These are phyloP conservation scores for Mionectes macconnelli DNA, from an alignment of 2,113 vertebrate genomes.

Conservation along the genomic window DNA sequence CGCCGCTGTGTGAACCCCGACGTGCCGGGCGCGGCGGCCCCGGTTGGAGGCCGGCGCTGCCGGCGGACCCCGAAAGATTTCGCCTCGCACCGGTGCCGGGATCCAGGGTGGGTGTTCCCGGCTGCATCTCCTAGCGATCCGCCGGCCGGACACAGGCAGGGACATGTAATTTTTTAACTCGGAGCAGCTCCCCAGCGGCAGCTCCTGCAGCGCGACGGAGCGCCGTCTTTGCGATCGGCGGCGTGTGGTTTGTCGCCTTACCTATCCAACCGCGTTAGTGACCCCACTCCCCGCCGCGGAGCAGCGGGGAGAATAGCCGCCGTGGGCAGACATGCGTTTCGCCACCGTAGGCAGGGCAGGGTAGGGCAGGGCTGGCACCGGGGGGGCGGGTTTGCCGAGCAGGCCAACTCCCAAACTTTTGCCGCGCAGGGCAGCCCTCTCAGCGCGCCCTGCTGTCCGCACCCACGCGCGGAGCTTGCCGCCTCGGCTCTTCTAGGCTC, in stretches of 20 bases:
- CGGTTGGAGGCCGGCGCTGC: not conserved
- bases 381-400: not conserved
- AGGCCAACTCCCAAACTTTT: not conserved
- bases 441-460: not conserved
- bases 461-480: not conserved
- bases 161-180: not conserved
- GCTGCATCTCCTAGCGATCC: not conserved
- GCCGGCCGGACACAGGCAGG: not conserved
- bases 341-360: not conserved
- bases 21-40: not conserved
- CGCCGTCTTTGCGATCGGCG: not conserved
- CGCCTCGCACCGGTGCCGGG: not conserved
- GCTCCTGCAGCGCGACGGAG: not conserved
- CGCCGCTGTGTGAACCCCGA: not conserved
- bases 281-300: not conserved
- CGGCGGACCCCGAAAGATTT: not conserved
- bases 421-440: not conserved
- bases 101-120: not conserved
- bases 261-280: not conserved
- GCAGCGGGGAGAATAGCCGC: not conserved
- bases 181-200: not conserved
- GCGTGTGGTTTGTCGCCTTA: not conserved
- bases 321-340: not conserved
- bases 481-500: not conserved
- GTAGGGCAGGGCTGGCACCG: not conserved